These are phyloP conservation scores for Coracias cyanogaster DNA, from an alignment of 2,797 vertebrate genomes.

Conservation along the genomic window DNA sequence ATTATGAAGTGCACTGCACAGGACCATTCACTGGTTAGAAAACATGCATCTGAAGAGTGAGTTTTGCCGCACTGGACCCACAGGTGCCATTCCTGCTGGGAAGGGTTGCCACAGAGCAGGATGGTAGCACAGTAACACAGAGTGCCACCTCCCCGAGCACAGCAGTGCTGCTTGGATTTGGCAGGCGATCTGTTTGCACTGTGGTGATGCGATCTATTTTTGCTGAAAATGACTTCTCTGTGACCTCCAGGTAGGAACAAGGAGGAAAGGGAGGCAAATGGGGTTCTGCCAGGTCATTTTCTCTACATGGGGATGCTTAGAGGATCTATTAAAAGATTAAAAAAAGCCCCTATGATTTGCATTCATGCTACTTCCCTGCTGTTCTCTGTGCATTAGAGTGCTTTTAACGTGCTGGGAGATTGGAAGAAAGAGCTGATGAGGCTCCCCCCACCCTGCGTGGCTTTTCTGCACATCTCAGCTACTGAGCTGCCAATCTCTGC, in stretches of 20 bases:
- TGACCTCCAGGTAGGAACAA: background rate
- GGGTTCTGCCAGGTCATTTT: background rate
- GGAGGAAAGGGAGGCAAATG: background rate
- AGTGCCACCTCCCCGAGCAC: fast-evolving
- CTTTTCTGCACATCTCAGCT: background rate
- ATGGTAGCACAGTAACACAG: fast-evolving
- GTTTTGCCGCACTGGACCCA: fast-evolving
- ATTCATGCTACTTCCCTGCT: background rate
- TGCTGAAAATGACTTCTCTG: background rate
- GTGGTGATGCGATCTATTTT: background rate
- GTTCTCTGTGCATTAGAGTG: background rate
- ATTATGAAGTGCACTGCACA: background rate
- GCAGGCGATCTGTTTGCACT: background rate
- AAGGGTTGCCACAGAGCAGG: background rate
- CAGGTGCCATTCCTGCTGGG: background rate
- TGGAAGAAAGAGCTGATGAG: background rate
- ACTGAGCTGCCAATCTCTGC: background rate
- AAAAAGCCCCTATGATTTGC: background rate
- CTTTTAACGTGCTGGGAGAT: background rate
- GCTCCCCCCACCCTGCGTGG: background rate
- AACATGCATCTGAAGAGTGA: background rate
- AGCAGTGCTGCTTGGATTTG: background rate
- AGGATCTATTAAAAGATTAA: background rate
- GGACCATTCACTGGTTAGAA: background rate
- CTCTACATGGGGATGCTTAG: background rate